Conservation (phyloP, 1,140 invertebrate species). For the Penaeus chinensis region DNA sequence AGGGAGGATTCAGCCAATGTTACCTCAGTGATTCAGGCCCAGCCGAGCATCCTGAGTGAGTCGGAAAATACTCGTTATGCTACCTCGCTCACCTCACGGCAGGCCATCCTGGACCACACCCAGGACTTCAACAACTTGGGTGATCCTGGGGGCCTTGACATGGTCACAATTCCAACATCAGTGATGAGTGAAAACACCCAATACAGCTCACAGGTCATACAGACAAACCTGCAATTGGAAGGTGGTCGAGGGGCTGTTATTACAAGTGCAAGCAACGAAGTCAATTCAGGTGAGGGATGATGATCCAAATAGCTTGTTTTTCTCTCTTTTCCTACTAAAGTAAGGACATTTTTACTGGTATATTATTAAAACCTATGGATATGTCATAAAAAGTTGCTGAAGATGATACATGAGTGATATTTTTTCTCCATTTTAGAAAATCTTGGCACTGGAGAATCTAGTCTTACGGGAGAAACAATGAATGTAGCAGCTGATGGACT, state of each 20-base stretch:
- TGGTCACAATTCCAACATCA: conserved; percentile 42
- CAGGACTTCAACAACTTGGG: conserved; percentile 43
- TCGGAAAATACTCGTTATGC: conserved; percentile 22
- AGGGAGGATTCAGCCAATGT: conserved; percentile 44
- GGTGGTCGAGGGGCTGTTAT: conserved; percentile 32
- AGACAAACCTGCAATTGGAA: conserved; percentile 36
- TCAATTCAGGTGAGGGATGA: conserved; percentile 20
- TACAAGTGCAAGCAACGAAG: conserved; percentile 13
- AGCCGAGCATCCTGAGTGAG: conserved; percentile 38
- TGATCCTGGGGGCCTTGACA: conserved; percentile 43
- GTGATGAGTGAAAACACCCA: conserved; percentile 23
- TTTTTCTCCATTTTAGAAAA: no score
- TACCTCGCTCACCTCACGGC: conserved; percentile 28
- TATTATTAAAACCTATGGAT: no score
- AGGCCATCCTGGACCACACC: conserved; percentile 26
- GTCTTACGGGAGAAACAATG: conserved; percentile 17
- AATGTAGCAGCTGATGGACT: conserved; percentile 1
- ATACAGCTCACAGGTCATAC: conserved; percentile 17
- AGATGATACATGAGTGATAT: no score
- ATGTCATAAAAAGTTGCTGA: no score
- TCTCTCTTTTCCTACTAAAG: no score
- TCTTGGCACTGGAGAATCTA: conserved; percentile 14
- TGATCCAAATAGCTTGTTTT: neutral
- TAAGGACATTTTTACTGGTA: no score
- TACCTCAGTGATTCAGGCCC: conserved; percentile 53